These are phyloP conservation scores for Thymelicus sylvestris DNA, from an alignment of 2,888 invertebrate genomes.

Conservation along the genomic window DNA sequence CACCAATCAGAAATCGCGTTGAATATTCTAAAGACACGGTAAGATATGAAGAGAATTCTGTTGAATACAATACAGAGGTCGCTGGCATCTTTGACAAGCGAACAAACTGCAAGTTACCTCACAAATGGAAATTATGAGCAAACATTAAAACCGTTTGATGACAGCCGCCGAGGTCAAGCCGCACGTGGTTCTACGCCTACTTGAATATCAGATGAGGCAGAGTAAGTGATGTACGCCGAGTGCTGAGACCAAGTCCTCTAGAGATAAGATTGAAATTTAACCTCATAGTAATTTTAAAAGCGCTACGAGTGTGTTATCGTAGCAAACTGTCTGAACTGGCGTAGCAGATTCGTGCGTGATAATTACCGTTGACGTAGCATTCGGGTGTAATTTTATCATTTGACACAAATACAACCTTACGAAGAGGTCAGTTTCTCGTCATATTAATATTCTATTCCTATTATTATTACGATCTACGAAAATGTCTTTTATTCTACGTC, in stretches of 20 bases:
- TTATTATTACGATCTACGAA: no score
- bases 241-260: constrained; percentile 11
- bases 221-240: constrained; percentile 51
- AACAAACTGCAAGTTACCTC: constrained; percentile 47
- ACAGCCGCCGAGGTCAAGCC: constrained; percentile 58
- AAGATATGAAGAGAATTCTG: constrained; percentile 35
- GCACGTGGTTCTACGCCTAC: constrained; percentile 60
- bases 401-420: no score
- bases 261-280: constrained; percentile 25
- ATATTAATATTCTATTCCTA: no score
- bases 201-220: constrained; percentile 54
- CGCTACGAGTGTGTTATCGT: constrained; percentile 6
- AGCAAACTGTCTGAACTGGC: background rate
- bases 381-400: background rate
- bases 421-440: no score
- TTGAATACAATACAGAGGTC: constrained; percentile 47
- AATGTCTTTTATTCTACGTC: no score
- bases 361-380: background rate
- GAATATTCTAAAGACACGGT: constrained; percentile 5
- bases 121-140: constrained; percentile 46
- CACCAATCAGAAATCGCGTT: background rate
- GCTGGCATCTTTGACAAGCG: constrained; percentile 49
- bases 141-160: constrained; percentile 55
- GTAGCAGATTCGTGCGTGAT: background rate
- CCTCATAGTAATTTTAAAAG: background rate